A percentile compares a stretch with the other conserved stretches of the same genome.
Conservation (phyloP, 2,113 vertebrate genomes). For the Tragelaphus imberbis region DNA sequence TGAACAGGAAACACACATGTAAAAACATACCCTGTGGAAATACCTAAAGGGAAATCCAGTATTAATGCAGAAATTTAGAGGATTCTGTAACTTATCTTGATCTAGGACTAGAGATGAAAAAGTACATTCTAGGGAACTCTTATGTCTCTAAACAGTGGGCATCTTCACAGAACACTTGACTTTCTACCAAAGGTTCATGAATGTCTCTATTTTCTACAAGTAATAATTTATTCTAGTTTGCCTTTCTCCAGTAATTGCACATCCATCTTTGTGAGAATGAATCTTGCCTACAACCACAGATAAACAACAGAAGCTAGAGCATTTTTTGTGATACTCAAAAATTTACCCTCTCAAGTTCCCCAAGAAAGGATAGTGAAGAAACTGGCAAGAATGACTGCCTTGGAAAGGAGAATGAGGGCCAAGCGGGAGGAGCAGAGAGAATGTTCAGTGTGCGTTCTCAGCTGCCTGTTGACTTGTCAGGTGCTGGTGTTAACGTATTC, state of each 20-base stretch:
- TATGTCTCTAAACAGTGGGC: neutral
- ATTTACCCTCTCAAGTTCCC: neutral
- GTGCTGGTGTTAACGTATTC: too few relatives aligned
- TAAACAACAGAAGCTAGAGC: neutral
- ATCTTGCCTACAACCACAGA: neutral
- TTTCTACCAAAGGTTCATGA: neutral
- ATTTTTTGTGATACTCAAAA: neutral
- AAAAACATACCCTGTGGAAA: neutral
- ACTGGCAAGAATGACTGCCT: neutral
- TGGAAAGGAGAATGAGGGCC: too few relatives aligned
- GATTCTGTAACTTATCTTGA: neutral
- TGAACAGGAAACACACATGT: neutral
- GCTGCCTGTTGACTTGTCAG: neutral
- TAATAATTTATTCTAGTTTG: neutral
- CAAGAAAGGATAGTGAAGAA: neutral
- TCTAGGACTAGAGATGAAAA: neutral
- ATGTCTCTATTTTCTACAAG: neutral
- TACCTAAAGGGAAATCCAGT: neutral
- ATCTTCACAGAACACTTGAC: neutral
- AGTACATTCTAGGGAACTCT: neutral
- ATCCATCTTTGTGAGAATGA: neutral
- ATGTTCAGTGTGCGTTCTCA: neutral
- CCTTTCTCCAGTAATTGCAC: neutral
- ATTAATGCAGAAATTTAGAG: neutral
- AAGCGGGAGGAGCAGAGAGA: rapidly evolving